These are phyloP conservation scores for Tenthredo amoena DNA, from an alignment of 2,888 invertebrate genomes.

Conservation along the genomic window DNA sequence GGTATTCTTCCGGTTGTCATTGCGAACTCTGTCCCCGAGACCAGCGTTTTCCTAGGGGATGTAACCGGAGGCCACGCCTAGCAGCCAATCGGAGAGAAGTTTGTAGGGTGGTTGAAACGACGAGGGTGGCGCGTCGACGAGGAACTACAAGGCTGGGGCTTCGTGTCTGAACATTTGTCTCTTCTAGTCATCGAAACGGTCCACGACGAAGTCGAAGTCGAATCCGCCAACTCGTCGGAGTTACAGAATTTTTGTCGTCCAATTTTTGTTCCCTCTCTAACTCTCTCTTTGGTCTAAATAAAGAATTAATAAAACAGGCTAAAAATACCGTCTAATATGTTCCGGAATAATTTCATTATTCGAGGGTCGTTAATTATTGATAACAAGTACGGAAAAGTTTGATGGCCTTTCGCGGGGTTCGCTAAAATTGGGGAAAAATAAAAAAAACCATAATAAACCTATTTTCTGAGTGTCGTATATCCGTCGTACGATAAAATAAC, in stretches of 20 bases:
- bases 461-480: neutral
- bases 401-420: neutral
- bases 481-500: neutral
- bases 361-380: neutral
- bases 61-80: conserved; percentile 52
- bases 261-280: neutral
- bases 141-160: conserved; percentile 78
- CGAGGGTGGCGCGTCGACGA: conserved; percentile 78
- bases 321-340: neutral
- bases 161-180: conserved; percentile 64
- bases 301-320: neutral
- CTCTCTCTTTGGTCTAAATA: neutral
- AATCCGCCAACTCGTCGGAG: conserved; percentile 16
- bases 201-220: conserved; percentile 19
- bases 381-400: neutral
- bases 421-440: neutral
- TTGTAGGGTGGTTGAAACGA: conserved; percentile 75
- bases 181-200: conserved; percentile 50
- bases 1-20: conserved; percentile 51
- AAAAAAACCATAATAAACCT: neutral
- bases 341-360: neutral
- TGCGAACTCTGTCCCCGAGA: conserved; percentile 48
- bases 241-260: neutral
- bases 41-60: conserved; percentile 45
- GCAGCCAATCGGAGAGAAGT: conserved; percentile 61